Base-by-base conservation (phyloP, 64 coral and sea anemone species). In the Montipora sp. region DNA sequence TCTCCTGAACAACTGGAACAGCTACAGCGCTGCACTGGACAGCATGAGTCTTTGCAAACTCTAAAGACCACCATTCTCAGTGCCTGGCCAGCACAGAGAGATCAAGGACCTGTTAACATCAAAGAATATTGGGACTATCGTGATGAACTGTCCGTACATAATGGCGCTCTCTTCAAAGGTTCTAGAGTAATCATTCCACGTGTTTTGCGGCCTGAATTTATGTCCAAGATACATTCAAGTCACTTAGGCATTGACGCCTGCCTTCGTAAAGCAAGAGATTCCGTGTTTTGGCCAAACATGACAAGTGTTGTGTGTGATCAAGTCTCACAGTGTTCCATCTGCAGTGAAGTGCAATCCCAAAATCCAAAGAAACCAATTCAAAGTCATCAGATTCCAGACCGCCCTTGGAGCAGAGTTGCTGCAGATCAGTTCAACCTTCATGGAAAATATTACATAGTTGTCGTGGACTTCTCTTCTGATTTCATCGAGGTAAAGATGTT, bases 191-290 rank as follows among this genome's bases (percentile, higher is more conserved):
- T 88, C 51, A 88, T 88, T 72, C 70, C 44, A 7, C 22, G 49
- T 36, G 61, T 74, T 21, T 46, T 75, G 44, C 45, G 86, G 75
- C 65, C 86, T 43, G 85, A 88, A 51, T 19, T 88, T 18, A 61
- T 73, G 51, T 12, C 48, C 19, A 48, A 11, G 51, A 89, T 89
- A 47, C 87, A 89, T 59, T 57, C 72, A 51, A 46, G 72, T 58
- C 20, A 89, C 59, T 73, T 74, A 45, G 73, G 14, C 48, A 27
- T 77, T 15, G 48, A 69, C 57, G 51, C 47, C 5, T 21, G 6
- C 48, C 47, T 51, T 36, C 19, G 3, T 13, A 74, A 77, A 27
- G 27, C 27, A 27, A 27, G 27, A 27, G 27, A 27, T 27, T 27
- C 27, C 27, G 0, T 27, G 27, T 27, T 27, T 27, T 27, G 27